Base-by-base conservation (phyloP, 2,113 vertebrate species). In the Micronycteris hirsuta region DNA sequence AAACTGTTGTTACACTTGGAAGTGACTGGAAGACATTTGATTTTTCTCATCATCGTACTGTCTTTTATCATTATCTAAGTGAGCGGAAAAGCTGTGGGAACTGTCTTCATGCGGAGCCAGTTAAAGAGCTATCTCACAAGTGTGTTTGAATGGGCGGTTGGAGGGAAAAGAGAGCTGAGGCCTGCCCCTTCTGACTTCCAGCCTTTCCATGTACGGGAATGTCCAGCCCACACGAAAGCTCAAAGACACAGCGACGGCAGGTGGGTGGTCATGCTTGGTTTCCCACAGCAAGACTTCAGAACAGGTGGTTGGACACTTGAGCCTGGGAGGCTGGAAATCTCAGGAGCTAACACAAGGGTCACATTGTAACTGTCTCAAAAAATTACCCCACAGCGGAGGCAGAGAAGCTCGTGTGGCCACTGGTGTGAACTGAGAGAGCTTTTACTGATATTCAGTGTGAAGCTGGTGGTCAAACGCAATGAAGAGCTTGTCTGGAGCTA, bases 141-240 rank as follows among this genome's bases (percentile, higher is more conserved):
- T 0, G n/a, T 36, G 19, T 28, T 11, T 73, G 82, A 14, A 2
- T 14, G 54, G 9, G 16, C 1, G 0, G 4, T 1, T 24, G 70
- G 68, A 63, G 41, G 80, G 4, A 8, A 58, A 77, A 16, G 1
- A 17, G 65, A 14, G 33, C 1, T 13, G 65, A 3, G 12, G 2
- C 10, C 3, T 4, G 14, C n/a, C 26, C 8, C 38, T 10, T 10
- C 58, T 36, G 54, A 17, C 38, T 17, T 83, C 36, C 2, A 4
- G 1, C 9, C 24, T 80, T 52, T 52, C 47, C 16, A 0, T 3
- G 26, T 41, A 13, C 2, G 2, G 0, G 1, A 49, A 38, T 7
- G 5, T 0, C 9, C 13, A n/a, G 61, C 52, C 36, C 4, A 5
- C 3, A 17, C 7, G n/a, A 28, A 54, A 20, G 31, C 31, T 14